A percentile compares a stretch with the other conserved stretches of the same genome.
Conservation (phyloP, 2,113 vertebrate species). For the Bagarius yarrelli region DNA sequence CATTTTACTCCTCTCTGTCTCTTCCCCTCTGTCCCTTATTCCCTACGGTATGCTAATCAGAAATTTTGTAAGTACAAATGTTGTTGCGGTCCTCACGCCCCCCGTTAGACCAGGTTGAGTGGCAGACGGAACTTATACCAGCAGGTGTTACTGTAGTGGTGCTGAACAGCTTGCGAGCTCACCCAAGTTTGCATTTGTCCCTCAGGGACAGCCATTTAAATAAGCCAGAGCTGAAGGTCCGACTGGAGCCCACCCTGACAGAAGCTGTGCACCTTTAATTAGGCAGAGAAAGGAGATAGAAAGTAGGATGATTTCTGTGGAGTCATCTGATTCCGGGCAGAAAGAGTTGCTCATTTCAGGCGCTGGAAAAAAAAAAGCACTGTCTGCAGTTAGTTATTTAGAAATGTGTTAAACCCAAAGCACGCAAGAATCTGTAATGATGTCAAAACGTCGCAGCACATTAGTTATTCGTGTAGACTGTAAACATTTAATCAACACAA, state of each 20-base stretch:
- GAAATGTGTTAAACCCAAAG: background rate
- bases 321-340: conserved; percentile 23
- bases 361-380: background rate
- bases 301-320: conserved; percentile 37
- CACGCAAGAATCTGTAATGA: background rate
- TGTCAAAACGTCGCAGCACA: background rate
- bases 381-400: background rate
- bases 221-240: conserved; percentile 53
- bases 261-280: conserved; percentile 54
- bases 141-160: conserved; percentile 60
- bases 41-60: conserved; percentile 60
- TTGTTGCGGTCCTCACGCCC: conserved; percentile 55
- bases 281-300: conserved; percentile 46
- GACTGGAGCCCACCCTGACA: conserved; percentile 45
- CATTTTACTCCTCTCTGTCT: conserved; percentile 13
- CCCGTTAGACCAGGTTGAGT: conserved; percentile 54
- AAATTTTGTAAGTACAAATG: conserved; percentile 61
- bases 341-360: conserved; percentile 41
- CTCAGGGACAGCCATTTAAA: conserved; percentile 53
- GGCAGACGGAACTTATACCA: conserved; percentile 59
- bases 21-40: conserved; percentile 44
- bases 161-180: conserved; percentile 59
- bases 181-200: conserved; percentile 56
- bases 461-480: too few relatives aligned
- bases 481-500: too few relatives aligned